phyloP scores from a whole-genome alignment of 92 coral and sea anemone genomes.

The Plumapathes pennacea region DNA sequence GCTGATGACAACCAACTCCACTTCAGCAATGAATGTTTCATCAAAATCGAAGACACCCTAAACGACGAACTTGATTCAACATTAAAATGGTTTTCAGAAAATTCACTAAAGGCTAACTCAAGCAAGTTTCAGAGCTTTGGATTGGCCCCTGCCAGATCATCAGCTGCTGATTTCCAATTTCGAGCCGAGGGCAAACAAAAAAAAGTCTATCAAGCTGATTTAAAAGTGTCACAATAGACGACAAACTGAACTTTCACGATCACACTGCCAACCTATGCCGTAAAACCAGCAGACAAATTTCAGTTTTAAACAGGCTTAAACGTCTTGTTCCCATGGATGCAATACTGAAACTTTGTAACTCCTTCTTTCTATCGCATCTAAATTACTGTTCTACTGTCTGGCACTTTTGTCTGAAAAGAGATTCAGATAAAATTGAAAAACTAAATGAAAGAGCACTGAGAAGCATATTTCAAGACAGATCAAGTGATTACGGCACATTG shows the following conservation, averaged over 20 bases:
- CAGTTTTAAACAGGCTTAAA: conserved; percentile 40
- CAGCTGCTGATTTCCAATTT: conserved; percentile 28
- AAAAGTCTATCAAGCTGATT: conserved; percentile 20
- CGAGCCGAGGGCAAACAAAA: conserved; percentile 17
- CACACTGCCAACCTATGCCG: conserved; percentile 31
- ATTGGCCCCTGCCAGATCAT: conserved; percentile 46
- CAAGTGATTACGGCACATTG: conserved; percentile 15
- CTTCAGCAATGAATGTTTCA: conserved; percentile 26
- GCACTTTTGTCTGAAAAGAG: conserved; percentile 55
- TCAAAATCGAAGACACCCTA: conserved; percentile 9
- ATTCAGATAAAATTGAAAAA: conserved; percentile 48
- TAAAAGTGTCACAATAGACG: conserved; percentile 29
- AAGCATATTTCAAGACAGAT: conserved; percentile 38
- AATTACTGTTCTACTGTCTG: conserved; percentile 54
- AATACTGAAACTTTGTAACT: conserved; percentile 9
- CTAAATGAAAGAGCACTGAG: conserved; percentile 44
- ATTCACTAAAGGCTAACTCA: conserved; percentile 48
- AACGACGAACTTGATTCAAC: conserved; percentile 13
- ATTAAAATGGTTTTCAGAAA: conserved; percentile 12
- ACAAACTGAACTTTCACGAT: conserved; percentile 37
- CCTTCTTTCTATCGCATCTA: conserved; percentile 32
- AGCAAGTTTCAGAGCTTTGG: conserved; percentile 57
- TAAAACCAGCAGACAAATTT: conserved; percentile 36
- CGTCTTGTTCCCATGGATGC: conserved; percentile 46
- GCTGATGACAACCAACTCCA: conserved; percentile 44